Base-by-base conservation (phyloP, 1,140 invertebrate species). In the Melipona quadrifasciata region DNA sequence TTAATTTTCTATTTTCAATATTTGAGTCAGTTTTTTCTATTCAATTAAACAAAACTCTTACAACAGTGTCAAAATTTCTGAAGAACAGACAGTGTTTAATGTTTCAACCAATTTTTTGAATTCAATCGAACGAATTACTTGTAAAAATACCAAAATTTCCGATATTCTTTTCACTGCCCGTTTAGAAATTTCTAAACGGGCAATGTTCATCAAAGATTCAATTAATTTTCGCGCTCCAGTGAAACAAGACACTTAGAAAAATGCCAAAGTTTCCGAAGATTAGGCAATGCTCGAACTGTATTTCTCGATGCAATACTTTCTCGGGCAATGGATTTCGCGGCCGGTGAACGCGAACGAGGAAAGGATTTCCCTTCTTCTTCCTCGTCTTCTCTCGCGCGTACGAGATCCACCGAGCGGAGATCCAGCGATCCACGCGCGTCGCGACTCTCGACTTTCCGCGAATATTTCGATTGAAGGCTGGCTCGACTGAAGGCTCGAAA, bases 361-460 rank as follows among this genome's bases (percentile, higher is more conserved):
- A 80, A 82, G 70, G 78, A 76, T 87, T 88, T 88, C 34, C 64
- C 74, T 85, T 80, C 80, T 74, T 47, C 39, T 47, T 47, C 39
- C 39, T 47, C 39, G 39, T 47, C 78, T 88, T 80, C 80, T 70
- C 68, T 57, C 12, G n/a, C 27, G 24, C 21, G 21, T 47, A 21
- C 39, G 24, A n/a, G n/a, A 39, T 73, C 70, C 17, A 14, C 24
- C 24, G 39, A 19, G 53, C 19, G 10, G 31, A 61, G 70, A 80
- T 70, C 83, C n/a, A n/a, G n/a, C n/a, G n/a, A n/a, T n/a, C n/a
- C n/a, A n/a, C n/a, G n/a, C n/a, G 61, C 75, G 61, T 53, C 34
- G 61, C 12, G 12, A 73, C 58, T 73, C 47, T 64, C 51, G 71
- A 74, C 51, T 83, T 58, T 39, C 16, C 55, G 27, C 53, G 55